Evolutionary conservation across 1,140 invertebrate genomes (phyloP), one percentile per base, ranked within the genome.

Genomic region (Phymastichus coffea): DNA sequence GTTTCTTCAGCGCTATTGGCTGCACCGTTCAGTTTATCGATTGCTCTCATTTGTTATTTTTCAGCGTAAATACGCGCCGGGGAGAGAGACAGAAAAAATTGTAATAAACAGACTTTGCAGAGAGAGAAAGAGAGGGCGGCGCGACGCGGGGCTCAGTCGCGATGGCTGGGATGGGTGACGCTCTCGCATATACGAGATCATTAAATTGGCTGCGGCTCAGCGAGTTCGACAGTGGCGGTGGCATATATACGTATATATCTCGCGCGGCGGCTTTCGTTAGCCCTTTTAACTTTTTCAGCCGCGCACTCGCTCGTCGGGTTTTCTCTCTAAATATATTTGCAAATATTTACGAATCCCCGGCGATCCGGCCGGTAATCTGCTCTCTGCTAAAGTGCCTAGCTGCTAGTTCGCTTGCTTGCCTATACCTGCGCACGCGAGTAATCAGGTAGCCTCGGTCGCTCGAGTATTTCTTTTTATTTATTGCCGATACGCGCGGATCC

Each of bases 301-400:
- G 22, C 30, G 6, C 20, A 14, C 9, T 15, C 14, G n/a, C 26
- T 26, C 23, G 30, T 30, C n/a, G 19, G 17, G 63, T 59, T 63
- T 65, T 68, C 68, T 60, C 61, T 66, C 66, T 74, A 75, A 77
- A 75, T 74, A 72, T 76, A 75, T 77, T 75, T 78, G 74, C 73
- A 78, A 77, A 78, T 77, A 75, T 76, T 67, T 76, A 71, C 71
- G 66, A 63, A 71, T 75, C 64, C 68, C 59, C 44, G 63, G 57
- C 61, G 64, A 74, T 70, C 64, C 30, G 44, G 51, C 51, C 44
- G 51, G n/a, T n/a, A n/a, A 57, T 49, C n/a, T 10, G 17, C 1
- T n/a, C n/a, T n/a, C n/a, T n/a, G n/a, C n/a, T n/a, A n/a, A n/a
- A n/a, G n/a, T n/a, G n/a, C n/a, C n/a, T n/a, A n/a, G n/a, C n/a